Evolutionary conservation across 2,113 vertebrate species (phyloP).

Genomic region (Bufo bufo): DNA sequence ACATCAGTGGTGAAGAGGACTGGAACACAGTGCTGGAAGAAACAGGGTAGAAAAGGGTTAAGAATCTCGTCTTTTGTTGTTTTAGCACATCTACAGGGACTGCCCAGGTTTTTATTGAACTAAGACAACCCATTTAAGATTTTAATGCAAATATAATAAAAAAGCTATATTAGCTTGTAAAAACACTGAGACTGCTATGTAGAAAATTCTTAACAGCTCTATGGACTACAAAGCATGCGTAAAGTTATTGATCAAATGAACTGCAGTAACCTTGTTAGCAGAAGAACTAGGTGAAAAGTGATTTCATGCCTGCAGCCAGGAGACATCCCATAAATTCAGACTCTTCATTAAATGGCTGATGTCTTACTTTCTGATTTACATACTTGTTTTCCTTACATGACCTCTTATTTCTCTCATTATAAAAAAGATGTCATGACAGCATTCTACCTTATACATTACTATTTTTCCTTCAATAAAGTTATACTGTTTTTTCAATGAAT

Average conservation of each 20-base stretch:
- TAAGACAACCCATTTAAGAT: too few species aligned
- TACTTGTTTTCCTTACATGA: background rate
- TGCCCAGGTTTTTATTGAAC: too few species aligned
- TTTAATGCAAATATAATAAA: too few species aligned
- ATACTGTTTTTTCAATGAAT: too few species aligned
- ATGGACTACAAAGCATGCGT: background rate
- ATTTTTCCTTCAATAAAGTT: too few species aligned
- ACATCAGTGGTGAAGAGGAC: too few species aligned
- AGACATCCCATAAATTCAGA: background rate
- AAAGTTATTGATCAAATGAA: slow-evolving; percentile 4
- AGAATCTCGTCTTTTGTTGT: too few species aligned
- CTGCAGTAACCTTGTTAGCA: slow-evolving; percentile 45
- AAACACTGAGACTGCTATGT: too few species aligned
- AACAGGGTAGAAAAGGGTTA: too few species aligned
- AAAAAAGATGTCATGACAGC: background rate
- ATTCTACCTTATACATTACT: background rate
- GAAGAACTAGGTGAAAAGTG: slow-evolving; percentile 54
- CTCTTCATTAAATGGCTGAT: background rate
- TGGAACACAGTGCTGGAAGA: too few species aligned
- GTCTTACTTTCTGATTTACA: background rate
- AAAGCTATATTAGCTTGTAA: too few species aligned
- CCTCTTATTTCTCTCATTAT: background rate
- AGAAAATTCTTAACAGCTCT: background rate
- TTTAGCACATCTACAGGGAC: too few species aligned
- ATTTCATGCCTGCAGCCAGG: slow-evolving; percentile 38